Conservation (phyloP, 1,140 invertebrate genomes). For the Bilobella aurantiaca region DNA sequence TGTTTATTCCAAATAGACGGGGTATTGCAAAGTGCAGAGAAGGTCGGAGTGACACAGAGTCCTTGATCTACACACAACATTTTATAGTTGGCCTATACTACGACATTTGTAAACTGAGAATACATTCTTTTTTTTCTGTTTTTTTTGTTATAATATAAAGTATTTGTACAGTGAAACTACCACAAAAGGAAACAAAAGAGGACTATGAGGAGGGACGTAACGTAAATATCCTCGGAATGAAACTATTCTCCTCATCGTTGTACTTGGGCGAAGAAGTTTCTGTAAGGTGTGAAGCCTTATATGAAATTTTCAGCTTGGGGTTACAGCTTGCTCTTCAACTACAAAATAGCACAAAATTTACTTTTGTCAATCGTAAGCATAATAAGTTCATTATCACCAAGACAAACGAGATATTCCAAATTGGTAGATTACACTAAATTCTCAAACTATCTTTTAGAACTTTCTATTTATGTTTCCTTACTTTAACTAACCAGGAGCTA, state of each 20-base stretch:
- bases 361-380: neutral
- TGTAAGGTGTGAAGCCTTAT: neutral
- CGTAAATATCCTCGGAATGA: neutral
- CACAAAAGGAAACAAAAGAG: neutral
- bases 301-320: neutral
- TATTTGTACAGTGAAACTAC: too few species aligned
- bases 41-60: neutral
- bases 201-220: neutral
- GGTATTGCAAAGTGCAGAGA: neutral
- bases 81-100: neutral
- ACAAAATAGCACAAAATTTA: neutral
- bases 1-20: neutral
- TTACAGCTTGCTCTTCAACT: neutral
- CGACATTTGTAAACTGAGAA: neutral
- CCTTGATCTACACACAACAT: neutral
- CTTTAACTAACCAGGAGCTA: too few species aligned
- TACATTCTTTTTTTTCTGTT: neutral
- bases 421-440: too few species aligned
- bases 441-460: too few species aligned
- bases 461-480: too few species aligned
- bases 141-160: neutral
- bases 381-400: too few species aligned
- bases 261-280: neutral
- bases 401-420: too few species aligned
- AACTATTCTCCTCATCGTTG: neutral